Conservation (phyloP, 2,797 vertebrate species). For the Potorous gilbertii region DNA sequence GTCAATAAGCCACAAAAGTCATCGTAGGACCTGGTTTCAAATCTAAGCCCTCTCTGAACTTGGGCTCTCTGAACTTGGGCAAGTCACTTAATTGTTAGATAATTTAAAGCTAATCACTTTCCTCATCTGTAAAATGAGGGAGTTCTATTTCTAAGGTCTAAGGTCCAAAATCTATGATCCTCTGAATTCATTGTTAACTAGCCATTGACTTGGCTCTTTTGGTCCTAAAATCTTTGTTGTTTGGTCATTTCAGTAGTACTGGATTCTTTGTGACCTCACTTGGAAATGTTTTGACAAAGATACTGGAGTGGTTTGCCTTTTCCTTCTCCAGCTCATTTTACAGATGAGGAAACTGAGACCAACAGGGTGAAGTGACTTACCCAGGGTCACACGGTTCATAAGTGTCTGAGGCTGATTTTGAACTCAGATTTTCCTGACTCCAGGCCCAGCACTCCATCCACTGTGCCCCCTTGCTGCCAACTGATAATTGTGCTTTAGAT, state of each 20-base stretch:
- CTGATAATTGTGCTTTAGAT: not conserved
- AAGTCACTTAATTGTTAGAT: constrained; percentile 11
- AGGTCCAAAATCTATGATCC: not conserved
- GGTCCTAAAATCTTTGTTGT: not conserved
- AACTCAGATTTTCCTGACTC: not conserved
- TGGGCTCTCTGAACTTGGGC: not conserved
- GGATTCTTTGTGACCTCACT: not conserved
- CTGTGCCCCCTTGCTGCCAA: not conserved
- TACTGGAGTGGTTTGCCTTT: not conserved
- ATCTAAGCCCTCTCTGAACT: not conserved
- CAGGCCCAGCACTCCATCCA: not conserved
- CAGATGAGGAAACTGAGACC: not conserved
- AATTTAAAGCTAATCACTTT: constrained; percentile 22
- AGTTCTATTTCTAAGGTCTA: not conserved
- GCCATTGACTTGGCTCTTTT: not conserved
- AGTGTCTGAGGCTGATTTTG: not conserved
- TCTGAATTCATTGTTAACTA: not conserved
- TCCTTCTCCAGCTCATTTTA: not conserved
- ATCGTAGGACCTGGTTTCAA: not conserved
- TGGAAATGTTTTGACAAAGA: not conserved
- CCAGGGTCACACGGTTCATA: not conserved
- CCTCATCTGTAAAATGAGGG: constrained; percentile 27
- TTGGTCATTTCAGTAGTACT: not conserved
- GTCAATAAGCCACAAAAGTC: not conserved
- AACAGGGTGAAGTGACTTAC: not conserved